Percentiles rank a stretch among this genome's conserved stretches.
These are phyloP conservation scores for Caenorhabditis brenneri DNA, from an alignment of 1,140 invertebrate genomes.

Conservation along the genomic window DNA sequence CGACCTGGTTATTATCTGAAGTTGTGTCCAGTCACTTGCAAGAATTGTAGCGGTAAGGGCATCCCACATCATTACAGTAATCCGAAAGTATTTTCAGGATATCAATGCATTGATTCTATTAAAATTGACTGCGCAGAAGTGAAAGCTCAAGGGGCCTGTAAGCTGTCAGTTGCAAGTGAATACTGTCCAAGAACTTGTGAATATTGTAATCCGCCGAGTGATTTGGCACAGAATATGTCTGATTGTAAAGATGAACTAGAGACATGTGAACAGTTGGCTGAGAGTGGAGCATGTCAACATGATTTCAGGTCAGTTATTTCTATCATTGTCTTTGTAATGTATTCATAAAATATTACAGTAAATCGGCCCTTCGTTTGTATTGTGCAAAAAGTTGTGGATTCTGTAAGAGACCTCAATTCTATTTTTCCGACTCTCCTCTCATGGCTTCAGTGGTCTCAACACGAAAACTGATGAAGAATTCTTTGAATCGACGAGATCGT, in stretches of 20 bases:
- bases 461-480: conserved; percentile 27
- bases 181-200: conserved; percentile 56
- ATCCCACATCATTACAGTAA: neutral
- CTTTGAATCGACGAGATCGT: conserved; percentile 4
- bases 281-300: conserved; percentile 54
- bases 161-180: conserved; percentile 51
- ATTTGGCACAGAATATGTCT: conserved; percentile 43
- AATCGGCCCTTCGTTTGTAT: conserved; percentile 44
- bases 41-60: conserved; percentile 49
- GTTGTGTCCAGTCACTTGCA: conserved; percentile 54
- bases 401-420: conserved; percentile 52
- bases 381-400: conserved; percentile 57
- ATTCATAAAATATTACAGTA: neutral
- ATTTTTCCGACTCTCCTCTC: conserved; percentile 45
- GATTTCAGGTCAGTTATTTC: neutral
- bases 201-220: conserved; percentile 45
- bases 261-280: conserved; percentile 54
- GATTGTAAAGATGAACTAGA: conserved; percentile 53
- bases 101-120: conserved; percentile 52
- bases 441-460: neutral
- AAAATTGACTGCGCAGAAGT: conserved; percentile 56
- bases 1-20: conserved; percentile 56
- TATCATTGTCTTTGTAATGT: neutral
- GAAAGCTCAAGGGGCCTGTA: conserved; percentile 43
- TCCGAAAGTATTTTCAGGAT: neutral